Evolutionary conservation across 2,113 vertebrate species (phyloP).

Genomic region (Chamaea fasciata): DNA sequence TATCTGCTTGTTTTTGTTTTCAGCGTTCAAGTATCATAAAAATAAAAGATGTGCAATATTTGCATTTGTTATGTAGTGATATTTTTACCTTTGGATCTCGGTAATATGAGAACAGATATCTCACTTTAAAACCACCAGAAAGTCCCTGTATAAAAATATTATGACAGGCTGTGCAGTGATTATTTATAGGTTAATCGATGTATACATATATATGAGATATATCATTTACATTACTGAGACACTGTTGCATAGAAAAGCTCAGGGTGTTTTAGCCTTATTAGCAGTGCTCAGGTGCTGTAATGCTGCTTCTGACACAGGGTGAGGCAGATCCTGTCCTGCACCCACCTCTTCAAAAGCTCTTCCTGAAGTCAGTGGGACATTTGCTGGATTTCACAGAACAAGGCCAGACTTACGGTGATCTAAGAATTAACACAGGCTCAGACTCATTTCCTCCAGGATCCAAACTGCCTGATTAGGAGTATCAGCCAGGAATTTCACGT

Average conservation of each 20-base stretch:
- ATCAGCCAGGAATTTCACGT: not conserved
- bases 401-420: not conserved
- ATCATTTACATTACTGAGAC: conserved; percentile 25
- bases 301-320: not conserved
- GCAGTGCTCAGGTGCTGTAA: not conserved
- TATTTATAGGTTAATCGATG: conserved; percentile 12
- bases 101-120: conserved; percentile 52
- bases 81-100: conserved; percentile 53
- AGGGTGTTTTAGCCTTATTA: not conserved
- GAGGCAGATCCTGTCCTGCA: not conserved
- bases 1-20: not conserved
- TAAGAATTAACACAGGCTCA: not conserved
- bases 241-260: not conserved
- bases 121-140: conserved; percentile 63
- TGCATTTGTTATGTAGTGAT: conserved; percentile 13
- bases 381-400: not conserved
- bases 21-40: conserved; percentile 22
- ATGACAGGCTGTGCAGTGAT: not conserved
- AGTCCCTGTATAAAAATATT: conserved; percentile 59
- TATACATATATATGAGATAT: not conserved
- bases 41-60: conserved; percentile 40
- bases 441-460: conserved; percentile 29
- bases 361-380: accelerated
- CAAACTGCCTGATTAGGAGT: not conserved
- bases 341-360: not conserved